Evolutionary conservation across 2,888 invertebrate species (phyloP), one percentile per base, ranked within the genome.

Genomic region (Perdita meconis): DNA sequence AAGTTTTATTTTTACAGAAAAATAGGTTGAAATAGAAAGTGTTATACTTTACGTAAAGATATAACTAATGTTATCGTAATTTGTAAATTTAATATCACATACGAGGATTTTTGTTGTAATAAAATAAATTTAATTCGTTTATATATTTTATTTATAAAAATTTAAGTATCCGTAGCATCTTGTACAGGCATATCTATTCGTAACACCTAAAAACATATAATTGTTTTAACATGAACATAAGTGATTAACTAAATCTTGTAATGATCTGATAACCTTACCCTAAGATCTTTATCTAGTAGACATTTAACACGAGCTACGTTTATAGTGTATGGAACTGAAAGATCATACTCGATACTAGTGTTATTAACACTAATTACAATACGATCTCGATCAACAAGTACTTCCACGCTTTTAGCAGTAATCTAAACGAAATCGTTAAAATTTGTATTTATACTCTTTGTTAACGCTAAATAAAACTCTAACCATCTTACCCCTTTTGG

Each of bases 351-450:
- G 83, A 95, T 94, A 78, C 94, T 94, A 77, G 93, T 90, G 47
- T 94, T 94, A 74, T 93, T 93, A 0, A 94, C 94, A 85, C 96
- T 95, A 47, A 97, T 90, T 12, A 96, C 92, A 69, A 97, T 93
- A 72, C 97, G 94, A 92, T 97, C 96, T 89, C 96, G 95, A n/a
- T 96, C 96, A 30, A 96, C 92, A 90, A 96, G 95, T 67, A 97
- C 94, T 89, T 65, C 68, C 4, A 86, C 56, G 56, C 84, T 75
- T 64, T 87, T 24, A 94, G 92, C 95, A 95, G 87, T 34, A 89
- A 91, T 22, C 81, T 86, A 16, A 8, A 66, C 0, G 19, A 51
- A 61, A 16, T 30, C n/a, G 44, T 16, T 16, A 56, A 1, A 22
- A 38, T 10, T 2, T 50, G 24, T 8, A 16, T 13, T 22, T n/a